Base-by-base conservation (phyloP, 2,113 vertebrate genomes). In the Mola mola region DNA sequence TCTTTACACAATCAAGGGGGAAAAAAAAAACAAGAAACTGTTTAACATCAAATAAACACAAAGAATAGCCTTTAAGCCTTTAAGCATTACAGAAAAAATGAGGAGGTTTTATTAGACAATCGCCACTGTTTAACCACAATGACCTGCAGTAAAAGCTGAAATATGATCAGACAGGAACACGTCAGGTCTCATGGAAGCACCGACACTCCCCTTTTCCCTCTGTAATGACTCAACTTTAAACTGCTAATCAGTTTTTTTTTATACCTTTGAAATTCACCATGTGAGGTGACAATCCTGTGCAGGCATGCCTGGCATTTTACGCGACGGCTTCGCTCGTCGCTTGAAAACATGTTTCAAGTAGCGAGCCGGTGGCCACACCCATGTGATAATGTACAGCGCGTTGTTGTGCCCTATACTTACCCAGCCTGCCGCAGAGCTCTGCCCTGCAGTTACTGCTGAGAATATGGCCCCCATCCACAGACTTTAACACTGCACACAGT, bases 401-500 rank as follows among this genome's bases (percentile, higher is more conserved):
- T 66, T 59, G 82, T 44, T 19, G 47, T 71, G 72, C 73, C 86
- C 84, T 86, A 83, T 88, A 90, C 83, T 89, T 87, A 89, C 72
- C 63, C 82, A 73, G 80, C 72, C 77, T 42, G 38, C 88, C 87
- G 2, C 88, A 88, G 67, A 81, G 58, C 80, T 86, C 82, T 85
- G 78, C 80, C 80, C 88, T 88, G 81, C 81, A 90, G 76, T 88
- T 88, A 87, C n/a, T 42, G 58, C 51, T 55, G 48, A 79, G 66
- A 64, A 12, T 57, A 70, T 51, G 74, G 77, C 78, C 31, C 63
- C 62, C n/a, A n/a, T 56, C 43, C 58, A 73, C 65, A 24, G 75
- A 57, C 61, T 64, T 70, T 81, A 63, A 59, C 78, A 66, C 82
- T 76, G 53, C 68, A 70, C 51, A 40, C 38, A 36, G 31, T 5